Evolutionary conservation across 2,113 vertebrate species (phyloP), one percentile per base, ranked within the genome.

Genomic region (Etheostoma spectabile): DNA sequence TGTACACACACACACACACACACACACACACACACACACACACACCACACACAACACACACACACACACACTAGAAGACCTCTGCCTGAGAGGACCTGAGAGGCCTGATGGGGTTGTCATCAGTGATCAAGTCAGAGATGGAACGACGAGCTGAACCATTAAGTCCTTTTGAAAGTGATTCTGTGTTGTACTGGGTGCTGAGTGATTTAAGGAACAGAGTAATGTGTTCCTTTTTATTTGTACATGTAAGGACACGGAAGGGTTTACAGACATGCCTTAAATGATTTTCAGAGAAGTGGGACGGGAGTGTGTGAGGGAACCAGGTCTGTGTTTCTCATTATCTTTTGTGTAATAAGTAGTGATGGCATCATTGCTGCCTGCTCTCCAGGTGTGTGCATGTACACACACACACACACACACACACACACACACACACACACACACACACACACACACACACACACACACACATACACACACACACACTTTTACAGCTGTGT

Each of bases 251-350:
- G 38, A 42, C 38, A 42, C 11, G 38, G 38, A 42, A 42, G 38
- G 10, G 38, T 42, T 42, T 42, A 42, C 38, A 38, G 10, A 42
- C 11, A 42, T 42, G 38, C 38, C 38, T 42, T 42, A 42, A 42
- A 42, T 11, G 10, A 42, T 42, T 42, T 42, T 42, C 38, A 42
- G 38, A 42, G 38, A 42, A 42, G 38, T 42, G 10, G 38, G 38
- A 42, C 10, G 10, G 8, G 38, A 42, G 38, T 45, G 46, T 11
- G 45, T 33, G 38, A 22, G 18, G 19, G 76, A 48, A 42, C 3
- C 2, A 61, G 30, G 57, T 75, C 82, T 90, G 82, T 79, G 70
- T 85, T 89, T 89, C 89, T 88, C 85, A 87, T 94, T 83, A 87
- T 46, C 71, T 62, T 83, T 65, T 48, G 64, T 79, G 65, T 78